Conservation (phyloP, 2,113 vertebrate genomes). For the Lipotes vexillifer region DNA sequence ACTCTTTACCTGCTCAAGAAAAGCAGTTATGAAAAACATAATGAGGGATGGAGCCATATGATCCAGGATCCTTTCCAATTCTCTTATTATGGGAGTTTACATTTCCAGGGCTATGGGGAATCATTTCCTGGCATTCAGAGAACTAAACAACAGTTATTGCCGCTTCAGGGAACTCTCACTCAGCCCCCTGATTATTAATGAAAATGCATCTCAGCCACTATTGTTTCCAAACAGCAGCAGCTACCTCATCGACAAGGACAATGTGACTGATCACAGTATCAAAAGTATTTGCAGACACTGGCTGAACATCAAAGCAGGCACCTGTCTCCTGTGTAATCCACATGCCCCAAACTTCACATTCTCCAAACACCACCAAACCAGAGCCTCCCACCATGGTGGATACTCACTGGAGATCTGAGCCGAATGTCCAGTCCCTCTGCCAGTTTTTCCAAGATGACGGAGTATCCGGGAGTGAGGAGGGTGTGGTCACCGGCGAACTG, state of each 20-base stretch:
- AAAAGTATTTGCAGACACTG: not conserved
- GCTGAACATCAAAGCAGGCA: not conserved
- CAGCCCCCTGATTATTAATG: not conserved
- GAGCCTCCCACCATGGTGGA: fast-evolving
- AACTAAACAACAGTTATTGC: not conserved
- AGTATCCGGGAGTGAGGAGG: conserved; percentile 91
- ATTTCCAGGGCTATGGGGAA: not conserved
- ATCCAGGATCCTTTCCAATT: not conserved
- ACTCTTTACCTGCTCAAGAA: conserved; percentile 80
- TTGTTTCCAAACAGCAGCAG: not conserved
- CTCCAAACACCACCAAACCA: not conserved
- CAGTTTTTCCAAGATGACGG: conserved; percentile 87
- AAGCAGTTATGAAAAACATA: not conserved
- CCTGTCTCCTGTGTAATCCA: not conserved
- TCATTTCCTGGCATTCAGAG: not conserved
- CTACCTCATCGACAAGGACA: not conserved
- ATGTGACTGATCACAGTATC: not conserved
- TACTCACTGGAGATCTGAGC: conserved; percentile 89
- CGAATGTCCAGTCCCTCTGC: conserved; percentile 91
- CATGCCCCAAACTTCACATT: not conserved
- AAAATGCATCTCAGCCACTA: not conserved
- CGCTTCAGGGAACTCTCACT: not conserved
- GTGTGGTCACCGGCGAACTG: conserved; percentile 98
- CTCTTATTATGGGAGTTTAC: not conserved
- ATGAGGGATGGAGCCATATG: fast-evolving